Evolutionary conservation across 1,140 invertebrate genomes (phyloP).

Genomic region (Heliconius eleuchia): DNA sequence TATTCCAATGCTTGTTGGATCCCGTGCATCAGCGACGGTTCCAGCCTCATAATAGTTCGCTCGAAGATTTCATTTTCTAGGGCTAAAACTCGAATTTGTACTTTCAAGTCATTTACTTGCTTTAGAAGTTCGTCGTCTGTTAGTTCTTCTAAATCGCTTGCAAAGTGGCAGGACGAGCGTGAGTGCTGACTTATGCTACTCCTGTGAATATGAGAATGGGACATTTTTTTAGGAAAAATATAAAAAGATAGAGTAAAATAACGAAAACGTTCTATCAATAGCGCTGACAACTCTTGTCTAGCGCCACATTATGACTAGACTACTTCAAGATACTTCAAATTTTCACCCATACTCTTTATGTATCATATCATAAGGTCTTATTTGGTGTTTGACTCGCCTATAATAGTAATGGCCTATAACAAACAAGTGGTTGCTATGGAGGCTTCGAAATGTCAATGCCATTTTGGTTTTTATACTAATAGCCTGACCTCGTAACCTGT

Average conservation of each 20-base stretch:
- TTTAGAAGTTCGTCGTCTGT: slow-evolving; percentile 65
- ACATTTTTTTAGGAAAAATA: slow-evolving; percentile 37
- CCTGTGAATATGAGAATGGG: slow-evolving; percentile 46
- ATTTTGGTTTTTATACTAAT: slow-evolving; percentile 1
- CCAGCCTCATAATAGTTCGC: slow-evolving; percentile 65
- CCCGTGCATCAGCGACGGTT: slow-evolving; percentile 65
- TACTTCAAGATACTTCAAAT: background rate
- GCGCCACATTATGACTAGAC: slow-evolving; percentile 3
- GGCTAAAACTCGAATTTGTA: slow-evolving; percentile 56
- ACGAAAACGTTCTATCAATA: slow-evolving; percentile 20
- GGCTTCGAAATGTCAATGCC: slow-evolving; percentile 29
- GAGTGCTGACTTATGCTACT: slow-evolving; percentile 61
- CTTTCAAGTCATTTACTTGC: slow-evolving; percentile 61
- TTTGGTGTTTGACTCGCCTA: background rate
- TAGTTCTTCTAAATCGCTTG: slow-evolving; percentile 60
- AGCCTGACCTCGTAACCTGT: slow-evolving; percentile 29
- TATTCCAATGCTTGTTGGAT: slow-evolving; percentile 72
- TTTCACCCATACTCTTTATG: slow-evolving; percentile 10
- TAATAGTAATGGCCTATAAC: background rate
- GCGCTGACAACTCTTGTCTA: slow-evolving; percentile 12
- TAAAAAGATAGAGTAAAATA: slow-evolving; percentile 22
- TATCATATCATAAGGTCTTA: background rate
- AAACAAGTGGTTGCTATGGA: slow-evolving; percentile 33
- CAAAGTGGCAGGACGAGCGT: slow-evolving; percentile 52
- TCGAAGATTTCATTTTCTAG: slow-evolving; percentile 76